Percentiles rank a stretch among this genome's conserved stretches.
These are phyloP conservation scores for Triplophysa bombifrons DNA, from an alignment of 2,797 vertebrate genomes.

Conservation along the genomic window DNA sequence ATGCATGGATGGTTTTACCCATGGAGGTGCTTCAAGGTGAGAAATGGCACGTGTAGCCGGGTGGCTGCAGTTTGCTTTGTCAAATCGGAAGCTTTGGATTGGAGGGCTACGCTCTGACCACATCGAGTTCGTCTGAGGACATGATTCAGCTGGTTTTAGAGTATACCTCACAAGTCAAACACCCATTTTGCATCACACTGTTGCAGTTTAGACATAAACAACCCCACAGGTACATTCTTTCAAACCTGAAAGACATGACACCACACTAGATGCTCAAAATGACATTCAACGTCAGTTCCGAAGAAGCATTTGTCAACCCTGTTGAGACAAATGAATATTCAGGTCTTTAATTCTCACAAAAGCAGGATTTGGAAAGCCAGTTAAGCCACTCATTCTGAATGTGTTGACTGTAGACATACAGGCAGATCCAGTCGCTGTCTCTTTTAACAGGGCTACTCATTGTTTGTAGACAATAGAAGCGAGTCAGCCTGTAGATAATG, in stretches of 20 bases:
- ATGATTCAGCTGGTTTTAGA: conserved; percentile 39
- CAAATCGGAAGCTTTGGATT: conserved; percentile 27
- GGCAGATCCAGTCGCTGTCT: not conserved
- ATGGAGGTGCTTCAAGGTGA: conserved; percentile 99
- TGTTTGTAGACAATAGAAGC: no score
- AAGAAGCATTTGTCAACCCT: not conserved
- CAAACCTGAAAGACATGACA: not conserved
- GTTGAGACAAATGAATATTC: not conserved
- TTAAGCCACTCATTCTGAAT: conserved; percentile 4
- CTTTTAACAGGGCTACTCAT: no score
- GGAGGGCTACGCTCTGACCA: not conserved
- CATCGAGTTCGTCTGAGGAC: conserved; percentile 26
- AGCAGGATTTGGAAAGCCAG: conserved; percentile 13
- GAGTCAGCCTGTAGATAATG: no score
- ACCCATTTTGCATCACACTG: conserved; percentile 11
- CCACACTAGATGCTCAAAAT: not conserved
- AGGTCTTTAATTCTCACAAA: not conserved
- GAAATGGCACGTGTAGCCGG: conserved; percentile 43
- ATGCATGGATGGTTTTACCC: conserved; percentile 94
- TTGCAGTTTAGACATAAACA: not conserved
- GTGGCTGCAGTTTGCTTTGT: conserved; percentile 14
- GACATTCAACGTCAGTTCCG: not conserved
- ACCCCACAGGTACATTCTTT: not conserved
- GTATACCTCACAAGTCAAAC: not conserved
- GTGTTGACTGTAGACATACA: conserved; percentile 15